Evolutionary conservation across 35 echinoderm and acorn worm species (phyloP).

Genomic region (Patiria miniata): DNA sequence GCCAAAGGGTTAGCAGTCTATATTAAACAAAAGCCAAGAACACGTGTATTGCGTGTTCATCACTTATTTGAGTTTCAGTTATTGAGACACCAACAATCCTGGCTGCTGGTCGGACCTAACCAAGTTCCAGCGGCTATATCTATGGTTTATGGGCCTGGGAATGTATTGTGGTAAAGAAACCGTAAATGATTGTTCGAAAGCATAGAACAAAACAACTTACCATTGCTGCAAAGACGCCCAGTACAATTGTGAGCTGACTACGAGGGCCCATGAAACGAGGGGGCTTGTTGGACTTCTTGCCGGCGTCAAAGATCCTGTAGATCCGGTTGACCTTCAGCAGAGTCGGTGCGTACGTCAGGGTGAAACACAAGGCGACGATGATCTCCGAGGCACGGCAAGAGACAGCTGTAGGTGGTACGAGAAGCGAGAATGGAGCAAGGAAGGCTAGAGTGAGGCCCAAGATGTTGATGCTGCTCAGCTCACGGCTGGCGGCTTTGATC

Average conservation of each 20-base stretch:
- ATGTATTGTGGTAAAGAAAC: too few relatives aligned
- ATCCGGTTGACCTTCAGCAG: slow-evolving; percentile 48
- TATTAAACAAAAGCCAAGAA: too few relatives aligned
- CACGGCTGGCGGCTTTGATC: slow-evolving; percentile 44
- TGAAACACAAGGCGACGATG: not conserved
- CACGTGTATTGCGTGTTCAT: too few relatives aligned
- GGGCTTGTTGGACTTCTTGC: slow-evolving; percentile 26
- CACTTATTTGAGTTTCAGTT: too few relatives aligned
- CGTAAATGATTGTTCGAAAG: too few relatives aligned
- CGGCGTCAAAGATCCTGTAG: slow-evolving; percentile 39
- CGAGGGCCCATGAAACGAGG: slow-evolving; percentile 1
- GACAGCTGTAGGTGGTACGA: not conserved
- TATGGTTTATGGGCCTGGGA: too few relatives aligned
- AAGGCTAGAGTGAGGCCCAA: slow-evolving; percentile 7
- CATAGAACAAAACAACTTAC: too few relatives aligned
- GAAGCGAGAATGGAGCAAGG: not conserved
- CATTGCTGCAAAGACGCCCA: not conserved
- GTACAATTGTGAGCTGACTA: not conserved
- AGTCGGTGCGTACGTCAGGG: slow-evolving; percentile 25
- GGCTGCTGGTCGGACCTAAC: too few relatives aligned
- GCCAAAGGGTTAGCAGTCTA: too few relatives aligned
- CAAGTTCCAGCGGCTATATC: too few relatives aligned
- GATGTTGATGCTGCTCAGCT: slow-evolving; percentile 39
- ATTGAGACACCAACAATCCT: too few relatives aligned
- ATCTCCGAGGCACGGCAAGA: not conserved